Percentiles rank a stretch among this genome's conserved stretches.
phyloP scores from a whole-genome alignment of 92 coral and sea anemone genomes.

The Plumapathes pennacea region DNA sequence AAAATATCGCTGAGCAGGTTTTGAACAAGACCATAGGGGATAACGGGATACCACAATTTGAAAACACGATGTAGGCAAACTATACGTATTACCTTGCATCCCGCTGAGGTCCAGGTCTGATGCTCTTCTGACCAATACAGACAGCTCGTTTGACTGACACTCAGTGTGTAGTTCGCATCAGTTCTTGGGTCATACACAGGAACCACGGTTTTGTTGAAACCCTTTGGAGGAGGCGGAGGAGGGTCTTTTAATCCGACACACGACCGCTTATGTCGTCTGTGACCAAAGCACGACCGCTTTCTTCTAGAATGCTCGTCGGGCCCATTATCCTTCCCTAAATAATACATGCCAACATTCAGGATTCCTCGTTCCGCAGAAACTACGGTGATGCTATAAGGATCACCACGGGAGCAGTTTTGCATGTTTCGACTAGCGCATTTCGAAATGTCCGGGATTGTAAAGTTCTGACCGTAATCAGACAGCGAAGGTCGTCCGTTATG shows the following conservation, averaged over 20 bases:
- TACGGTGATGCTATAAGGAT: neutral
- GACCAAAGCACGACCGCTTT: slow-evolving; percentile 39
- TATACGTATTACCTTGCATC: slow-evolving; percentile 24
- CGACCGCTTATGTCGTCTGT: slow-evolving; percentile 33
- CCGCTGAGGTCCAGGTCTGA: slow-evolving; percentile 36
- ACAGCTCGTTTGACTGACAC: slow-evolving; percentile 30
- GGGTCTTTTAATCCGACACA: slow-evolving; percentile 44
- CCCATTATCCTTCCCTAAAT: neutral
- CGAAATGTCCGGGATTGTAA: neutral
- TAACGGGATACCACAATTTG: too few species aligned
- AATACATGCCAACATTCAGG: neutral
- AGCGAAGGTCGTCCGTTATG: slow-evolving; percentile 2
- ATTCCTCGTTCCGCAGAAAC: neutral
- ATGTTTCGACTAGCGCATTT: neutral
- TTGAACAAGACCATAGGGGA: too few species aligned
- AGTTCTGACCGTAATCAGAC: slow-evolving; percentile 1
- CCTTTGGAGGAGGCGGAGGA: slow-evolving; percentile 17
- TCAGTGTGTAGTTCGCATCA: slow-evolving; percentile 40
- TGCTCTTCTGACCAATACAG: slow-evolving; percentile 42
- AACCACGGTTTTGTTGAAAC: neutral
- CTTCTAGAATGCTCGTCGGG: neutral
- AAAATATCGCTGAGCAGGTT: too few species aligned
- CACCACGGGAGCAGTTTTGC: neutral
- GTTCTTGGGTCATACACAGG: slow-evolving; percentile 22
- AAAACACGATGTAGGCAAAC: neutral